These are phyloP conservation scores for Serranus cabrilla DNA, from an alignment of 2,797 vertebrate species.

Conservation along the genomic window DNA sequence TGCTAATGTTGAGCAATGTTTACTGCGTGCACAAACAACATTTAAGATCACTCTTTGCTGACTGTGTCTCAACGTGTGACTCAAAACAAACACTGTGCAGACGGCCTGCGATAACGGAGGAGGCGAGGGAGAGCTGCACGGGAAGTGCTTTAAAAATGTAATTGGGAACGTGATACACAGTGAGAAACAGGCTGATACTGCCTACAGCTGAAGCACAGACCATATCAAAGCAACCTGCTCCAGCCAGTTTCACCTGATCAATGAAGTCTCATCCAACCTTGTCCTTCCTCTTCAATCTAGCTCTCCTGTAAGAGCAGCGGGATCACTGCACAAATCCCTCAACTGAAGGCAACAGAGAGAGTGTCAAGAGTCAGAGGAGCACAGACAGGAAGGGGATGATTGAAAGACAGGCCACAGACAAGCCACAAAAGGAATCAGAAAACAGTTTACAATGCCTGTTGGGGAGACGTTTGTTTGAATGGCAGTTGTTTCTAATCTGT, in stretches of 20 bases:
- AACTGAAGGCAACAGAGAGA: constrained; percentile 19
- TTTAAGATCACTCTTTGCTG: constrained; percentile 33
- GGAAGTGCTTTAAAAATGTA: constrained; percentile 33
- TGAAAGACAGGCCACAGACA: constrained; percentile 5
- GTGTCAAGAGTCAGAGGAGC: constrained; percentile 21
- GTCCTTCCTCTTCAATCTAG: constrained; percentile 32
- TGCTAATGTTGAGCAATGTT: constrained; percentile 16
- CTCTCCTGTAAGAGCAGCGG: constrained; percentile 25
- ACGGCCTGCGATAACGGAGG: constrained; percentile 33
- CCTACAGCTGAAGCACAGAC: constrained; percentile 25
- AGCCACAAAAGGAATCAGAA: constrained; percentile 22
- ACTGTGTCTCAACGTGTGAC: constrained; percentile 32
- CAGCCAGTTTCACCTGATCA: constrained; percentile 47
- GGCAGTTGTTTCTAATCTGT: not conserved
- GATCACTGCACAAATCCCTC: constrained; percentile 38
- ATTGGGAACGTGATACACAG: constrained; percentile 27
- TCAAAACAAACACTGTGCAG: constrained; percentile 46
- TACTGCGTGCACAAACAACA: constrained; percentile 24
- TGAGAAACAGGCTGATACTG: constrained; percentile 18
- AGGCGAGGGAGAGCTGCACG: constrained; percentile 17
- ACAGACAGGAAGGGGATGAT: constrained; percentile 18
- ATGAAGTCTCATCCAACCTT: constrained; percentile 48
- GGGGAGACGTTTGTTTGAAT: constrained; percentile 7
- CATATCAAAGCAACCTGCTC: constrained; percentile 38
- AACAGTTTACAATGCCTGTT: constrained; percentile 16